A percentile compares a stretch with the other conserved stretches of the same genome.
Evolutionary conservation across 2,113 vertebrate species (phyloP).

Genomic region (Silurus meridionalis): DNA sequence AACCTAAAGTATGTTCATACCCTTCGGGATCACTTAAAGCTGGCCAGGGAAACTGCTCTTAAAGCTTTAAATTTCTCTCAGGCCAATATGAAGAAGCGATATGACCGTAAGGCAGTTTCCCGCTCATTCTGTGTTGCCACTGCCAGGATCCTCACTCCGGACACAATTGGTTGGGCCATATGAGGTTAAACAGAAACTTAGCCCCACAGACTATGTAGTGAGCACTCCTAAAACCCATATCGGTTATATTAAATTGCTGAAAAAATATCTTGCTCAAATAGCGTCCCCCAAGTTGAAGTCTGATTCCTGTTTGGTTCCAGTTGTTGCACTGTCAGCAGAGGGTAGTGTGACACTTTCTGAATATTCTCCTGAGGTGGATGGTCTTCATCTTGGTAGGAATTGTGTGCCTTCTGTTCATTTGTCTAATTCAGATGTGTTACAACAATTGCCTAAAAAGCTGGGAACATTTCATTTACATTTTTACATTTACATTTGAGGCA

Average conservation of each 20-base stretch:
- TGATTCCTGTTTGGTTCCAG: background rate
- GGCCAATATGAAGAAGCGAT: too few species aligned
- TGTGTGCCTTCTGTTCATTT: too few species aligned
- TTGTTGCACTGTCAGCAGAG: background rate
- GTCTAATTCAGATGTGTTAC: too few species aligned
- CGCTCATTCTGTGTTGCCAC: background rate
- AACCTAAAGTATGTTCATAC: background rate
- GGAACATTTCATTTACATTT: too few species aligned
- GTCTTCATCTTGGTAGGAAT: too few species aligned
- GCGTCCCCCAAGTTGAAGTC: background rate
- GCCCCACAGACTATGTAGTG: background rate
- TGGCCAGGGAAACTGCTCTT: too few species aligned
- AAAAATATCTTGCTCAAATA: background rate
- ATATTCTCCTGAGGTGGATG: too few species aligned
- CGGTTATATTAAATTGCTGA: background rate
- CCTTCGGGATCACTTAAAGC: background rate
- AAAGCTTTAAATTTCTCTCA: too few species aligned
- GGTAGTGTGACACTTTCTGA: background rate
- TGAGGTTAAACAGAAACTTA: background rate
- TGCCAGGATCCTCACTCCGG: background rate
- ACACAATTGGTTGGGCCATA: background rate
- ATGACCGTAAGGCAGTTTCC: too few species aligned
- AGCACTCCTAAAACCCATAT: background rate
- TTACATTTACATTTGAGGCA: too few species aligned
- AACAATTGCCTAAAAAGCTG: too few species aligned